Conservation (phyloP, 1,140 invertebrate species). For the Drosophila azteca region DNA sequence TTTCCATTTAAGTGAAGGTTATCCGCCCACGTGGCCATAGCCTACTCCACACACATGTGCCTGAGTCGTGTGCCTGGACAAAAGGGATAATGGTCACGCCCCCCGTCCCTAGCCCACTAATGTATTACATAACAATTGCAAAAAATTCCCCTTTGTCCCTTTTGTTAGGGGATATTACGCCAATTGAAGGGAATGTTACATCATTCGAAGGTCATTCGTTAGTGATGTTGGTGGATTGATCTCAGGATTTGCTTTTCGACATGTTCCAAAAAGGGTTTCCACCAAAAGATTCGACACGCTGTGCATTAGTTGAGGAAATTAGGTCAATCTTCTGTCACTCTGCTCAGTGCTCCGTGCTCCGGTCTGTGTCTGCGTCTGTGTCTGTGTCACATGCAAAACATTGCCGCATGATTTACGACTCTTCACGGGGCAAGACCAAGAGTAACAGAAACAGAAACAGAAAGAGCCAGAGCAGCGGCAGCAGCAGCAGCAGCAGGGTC, state of each 20-base stretch:
- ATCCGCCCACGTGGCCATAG: conserved; percentile 2
- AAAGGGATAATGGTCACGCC: conserved; percentile 28
- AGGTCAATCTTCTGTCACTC: conserved; percentile 55
- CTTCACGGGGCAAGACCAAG: conserved; percentile 28
- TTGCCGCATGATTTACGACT: conserved; percentile 65
- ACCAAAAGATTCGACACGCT: conserved; percentile 30
- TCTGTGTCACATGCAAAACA: conserved; percentile 69
- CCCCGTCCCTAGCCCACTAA: not conserved
- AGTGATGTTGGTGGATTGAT: not conserved
- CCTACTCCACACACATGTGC: conserved; percentile 46
- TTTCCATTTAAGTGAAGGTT: conserved; percentile 11
- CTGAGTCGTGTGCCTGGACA: conserved; percentile 42
- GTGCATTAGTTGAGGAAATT: conserved; percentile 47
- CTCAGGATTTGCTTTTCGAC: not conserved
- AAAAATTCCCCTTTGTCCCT: no score
- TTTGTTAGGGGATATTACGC: not conserved
- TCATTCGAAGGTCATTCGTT: conserved; percentile 29
- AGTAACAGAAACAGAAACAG: conserved; percentile 16
- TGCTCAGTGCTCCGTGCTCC: not conserved
- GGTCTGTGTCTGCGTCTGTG: not conserved
- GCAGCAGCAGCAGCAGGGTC: conserved; percentile 33
- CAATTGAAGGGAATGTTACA: not conserved
- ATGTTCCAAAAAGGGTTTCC: conserved; percentile 32
- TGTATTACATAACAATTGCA: conserved; percentile 26
- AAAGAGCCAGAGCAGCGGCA: conserved; percentile 19